Conservation (phyloP, 2,797 vertebrate genomes). For the Sarcophilus harrisii region DNA sequence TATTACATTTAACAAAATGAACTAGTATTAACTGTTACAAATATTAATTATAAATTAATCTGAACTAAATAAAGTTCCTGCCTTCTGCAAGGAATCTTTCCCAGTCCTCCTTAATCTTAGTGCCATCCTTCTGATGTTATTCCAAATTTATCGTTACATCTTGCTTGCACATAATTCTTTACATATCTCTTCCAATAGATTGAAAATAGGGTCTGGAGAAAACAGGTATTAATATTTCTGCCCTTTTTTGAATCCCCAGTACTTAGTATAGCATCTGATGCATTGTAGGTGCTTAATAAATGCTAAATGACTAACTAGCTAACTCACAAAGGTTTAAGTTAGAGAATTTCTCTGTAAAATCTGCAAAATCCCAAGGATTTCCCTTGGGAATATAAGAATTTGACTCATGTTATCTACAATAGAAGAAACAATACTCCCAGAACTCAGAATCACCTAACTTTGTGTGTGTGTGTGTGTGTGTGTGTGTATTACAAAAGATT, state of each 20-base stretch:
- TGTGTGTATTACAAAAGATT: neutral
- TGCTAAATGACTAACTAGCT: neutral
- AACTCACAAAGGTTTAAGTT: neutral
- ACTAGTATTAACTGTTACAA: too few relatives aligned
- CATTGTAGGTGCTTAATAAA: neutral
- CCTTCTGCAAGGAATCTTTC: neutral
- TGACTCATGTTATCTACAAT: neutral
- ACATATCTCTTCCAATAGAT: neutral
- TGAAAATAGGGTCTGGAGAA: neutral
- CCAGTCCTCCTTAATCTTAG: neutral
- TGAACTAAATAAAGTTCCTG: too few relatives aligned
- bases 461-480: neutral
- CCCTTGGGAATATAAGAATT: neutral
- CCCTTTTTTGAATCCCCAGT: neutral
- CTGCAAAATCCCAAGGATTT: neutral
- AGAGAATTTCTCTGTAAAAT: neutral
- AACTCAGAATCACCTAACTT: neutral
- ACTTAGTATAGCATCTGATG: neutral
- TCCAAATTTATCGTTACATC: neutral
- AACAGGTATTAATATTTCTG: neutral
- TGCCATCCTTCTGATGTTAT: neutral
- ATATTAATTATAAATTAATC: too few relatives aligned
- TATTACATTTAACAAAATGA: too few relatives aligned
- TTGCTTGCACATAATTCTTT: neutral
- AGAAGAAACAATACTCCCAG: neutral